phyloP scores from a whole-genome alignment of 2,888 invertebrate genomes.

The Cryptocephalus primarius region DNA sequence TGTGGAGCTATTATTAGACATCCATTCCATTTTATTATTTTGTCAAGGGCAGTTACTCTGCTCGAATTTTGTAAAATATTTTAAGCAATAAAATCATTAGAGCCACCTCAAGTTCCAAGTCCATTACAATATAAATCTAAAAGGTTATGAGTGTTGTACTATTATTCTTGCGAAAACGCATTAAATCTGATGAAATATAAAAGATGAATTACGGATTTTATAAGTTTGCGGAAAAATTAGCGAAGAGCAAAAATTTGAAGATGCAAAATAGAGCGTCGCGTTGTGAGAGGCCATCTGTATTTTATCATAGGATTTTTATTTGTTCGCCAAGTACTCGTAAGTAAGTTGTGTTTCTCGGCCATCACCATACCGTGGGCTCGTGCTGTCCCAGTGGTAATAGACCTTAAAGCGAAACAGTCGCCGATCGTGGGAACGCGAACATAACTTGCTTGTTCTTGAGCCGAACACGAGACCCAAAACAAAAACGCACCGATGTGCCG shows the following conservation, averaged over 20 bases:
- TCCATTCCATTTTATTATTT: too few species aligned
- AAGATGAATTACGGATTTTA: background rate
- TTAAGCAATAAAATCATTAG: too few species aligned
- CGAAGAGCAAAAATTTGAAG: background rate
- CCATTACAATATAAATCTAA: too few species aligned
- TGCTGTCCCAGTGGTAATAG: slow-evolving; percentile 17
- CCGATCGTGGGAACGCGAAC: slow-evolving; percentile 29
- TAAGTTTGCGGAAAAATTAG: background rate
- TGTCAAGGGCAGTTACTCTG: too few species aligned
- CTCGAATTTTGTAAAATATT: too few species aligned
- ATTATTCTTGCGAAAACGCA: too few species aligned
- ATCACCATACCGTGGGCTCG: slow-evolving; percentile 16
- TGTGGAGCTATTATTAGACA: too few species aligned
- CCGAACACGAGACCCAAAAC: slow-evolving; percentile 10
- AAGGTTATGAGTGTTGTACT: too few species aligned
- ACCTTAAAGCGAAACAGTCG: slow-evolving; percentile 21
- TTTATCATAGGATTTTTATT: background rate
- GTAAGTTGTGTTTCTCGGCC: slow-evolving; percentile 6
- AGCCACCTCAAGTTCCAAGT: too few species aligned
- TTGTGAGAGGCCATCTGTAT: background rate
- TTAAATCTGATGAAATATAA: too few species aligned
- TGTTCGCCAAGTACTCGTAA: background rate
- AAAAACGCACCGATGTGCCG: slow-evolving; percentile 13
- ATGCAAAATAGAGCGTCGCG: background rate
- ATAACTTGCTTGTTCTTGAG: slow-evolving; percentile 11